These are phyloP conservation scores for Diachasma alloeum DNA, from an alignment of 1,140 invertebrate genomes.

Conservation along the genomic window DNA sequence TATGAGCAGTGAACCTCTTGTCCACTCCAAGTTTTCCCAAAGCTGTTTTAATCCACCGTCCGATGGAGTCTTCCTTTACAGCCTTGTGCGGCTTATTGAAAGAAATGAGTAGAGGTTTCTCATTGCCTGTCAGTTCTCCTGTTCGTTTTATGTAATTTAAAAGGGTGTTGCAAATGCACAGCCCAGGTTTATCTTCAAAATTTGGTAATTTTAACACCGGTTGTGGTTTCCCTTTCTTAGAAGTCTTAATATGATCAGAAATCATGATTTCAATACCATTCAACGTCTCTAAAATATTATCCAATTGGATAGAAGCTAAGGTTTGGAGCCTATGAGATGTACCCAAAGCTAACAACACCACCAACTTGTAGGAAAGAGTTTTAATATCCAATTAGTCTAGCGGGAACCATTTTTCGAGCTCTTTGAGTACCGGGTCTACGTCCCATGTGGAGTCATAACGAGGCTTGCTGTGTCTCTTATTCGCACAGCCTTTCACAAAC, in stretches of 20 bases:
- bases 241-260: slow-evolving; percentile 20
- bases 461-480: slow-evolving; percentile 29
- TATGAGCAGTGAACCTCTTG: slow-evolving; percentile 12
- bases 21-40: slow-evolving; percentile 12
- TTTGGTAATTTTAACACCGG: slow-evolving; percentile 26
- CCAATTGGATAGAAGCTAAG: slow-evolving; percentile 23
- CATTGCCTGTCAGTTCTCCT: not conserved
- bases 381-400: slow-evolving; percentile 25
- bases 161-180: slow-evolving; percentile 10
- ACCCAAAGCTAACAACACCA: slow-evolving; percentile 34
- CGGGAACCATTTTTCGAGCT: slow-evolving; percentile 17
- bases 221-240: slow-evolving; percentile 5
- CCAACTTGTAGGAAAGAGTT: slow-evolving; percentile 32
- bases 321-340: slow-evolving; percentile 36
- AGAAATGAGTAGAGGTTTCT: slow-evolving; percentile 2
- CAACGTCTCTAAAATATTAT: slow-evolving; percentile 11
- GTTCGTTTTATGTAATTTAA: slow-evolving; percentile 16
- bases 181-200: not conserved
- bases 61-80: no score
- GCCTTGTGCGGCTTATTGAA: slow-evolving; percentile 3
- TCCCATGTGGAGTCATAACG: slow-evolving; percentile 41
- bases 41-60: slow-evolving; percentile 3
- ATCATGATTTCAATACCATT: slow-evolving; percentile 19
- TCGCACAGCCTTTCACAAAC: slow-evolving; percentile 39
- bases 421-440: slow-evolving; percentile 27